Evolutionary conservation across 1,140 invertebrate species (phyloP).

Genomic region (Ptiloglossa arizonensis): DNA sequence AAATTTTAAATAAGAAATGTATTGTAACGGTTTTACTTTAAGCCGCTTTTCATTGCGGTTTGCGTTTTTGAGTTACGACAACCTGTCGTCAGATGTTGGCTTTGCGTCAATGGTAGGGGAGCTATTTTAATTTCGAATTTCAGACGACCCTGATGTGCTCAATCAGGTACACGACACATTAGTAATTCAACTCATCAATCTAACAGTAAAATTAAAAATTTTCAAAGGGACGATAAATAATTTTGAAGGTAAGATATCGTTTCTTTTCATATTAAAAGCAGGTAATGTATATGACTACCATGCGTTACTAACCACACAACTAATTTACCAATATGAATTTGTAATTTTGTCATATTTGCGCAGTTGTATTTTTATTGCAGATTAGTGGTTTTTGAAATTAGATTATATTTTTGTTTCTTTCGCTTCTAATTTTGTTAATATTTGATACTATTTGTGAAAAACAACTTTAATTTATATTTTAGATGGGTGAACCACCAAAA

Average conservation of each 20-base stretch:
- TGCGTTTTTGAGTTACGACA: constrained; percentile 29
- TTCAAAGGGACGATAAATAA: constrained; percentile 9
- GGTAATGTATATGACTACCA: constrained; percentile 22
- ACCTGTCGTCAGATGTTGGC: constrained; percentile 48
- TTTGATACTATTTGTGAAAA: neutral
- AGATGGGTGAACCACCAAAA: constrained; percentile 74
- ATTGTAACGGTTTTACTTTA: neutral
- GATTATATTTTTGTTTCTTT: neutral
- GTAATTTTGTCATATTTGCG: neutral
- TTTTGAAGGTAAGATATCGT: constrained; percentile 41
- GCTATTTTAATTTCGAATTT: constrained; percentile 65
- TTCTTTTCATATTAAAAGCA: neutral
- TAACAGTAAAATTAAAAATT: constrained; percentile 1
- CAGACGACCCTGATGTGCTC: constrained; percentile 41
- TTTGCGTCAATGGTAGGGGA: constrained; percentile 45
- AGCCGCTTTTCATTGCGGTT: constrained; percentile 31
- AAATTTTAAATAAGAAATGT: neutral
- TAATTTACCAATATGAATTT: neutral
- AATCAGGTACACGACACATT: constrained; percentile 22
- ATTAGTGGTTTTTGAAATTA: neutral
- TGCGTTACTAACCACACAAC: constrained; percentile 36
- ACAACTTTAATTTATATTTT: constrained; percentile 35
- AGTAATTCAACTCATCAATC: constrained; percentile 3
- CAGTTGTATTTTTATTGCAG: neutral
- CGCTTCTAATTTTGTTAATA: neutral